These are phyloP conservation scores for Onychomys leucogaster DNA, from an alignment of 2,797 vertebrate genomes.

Conservation along the genomic window DNA sequence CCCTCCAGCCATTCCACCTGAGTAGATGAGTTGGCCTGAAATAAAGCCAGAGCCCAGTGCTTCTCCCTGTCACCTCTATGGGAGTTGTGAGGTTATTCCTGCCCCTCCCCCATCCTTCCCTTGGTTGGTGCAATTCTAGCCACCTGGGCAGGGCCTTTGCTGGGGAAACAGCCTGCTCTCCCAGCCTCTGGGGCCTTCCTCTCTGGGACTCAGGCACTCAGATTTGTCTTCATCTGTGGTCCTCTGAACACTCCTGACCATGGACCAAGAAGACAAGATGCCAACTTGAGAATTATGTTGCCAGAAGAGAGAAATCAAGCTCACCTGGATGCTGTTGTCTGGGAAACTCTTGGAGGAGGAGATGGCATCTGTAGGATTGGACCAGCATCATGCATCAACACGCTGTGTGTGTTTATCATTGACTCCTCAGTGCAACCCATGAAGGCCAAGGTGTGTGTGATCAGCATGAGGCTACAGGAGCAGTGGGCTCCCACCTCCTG, in stretches of 20 bases:
- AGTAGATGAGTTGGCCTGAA: neutral
- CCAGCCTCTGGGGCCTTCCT: neutral
- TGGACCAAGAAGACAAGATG: neutral
- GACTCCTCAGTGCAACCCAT: neutral
- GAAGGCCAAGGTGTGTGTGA: neutral
- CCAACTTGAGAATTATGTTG: neutral
- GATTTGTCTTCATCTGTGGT: neutral
- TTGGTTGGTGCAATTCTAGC: neutral
- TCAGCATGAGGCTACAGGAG: neutral
- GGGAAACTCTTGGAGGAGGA: neutral
- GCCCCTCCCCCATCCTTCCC: neutral
- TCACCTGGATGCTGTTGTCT: neutral
- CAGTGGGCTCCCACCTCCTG: neutral
- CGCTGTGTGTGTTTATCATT: neutral
- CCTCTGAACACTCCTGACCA: neutral
- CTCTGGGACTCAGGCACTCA: neutral
- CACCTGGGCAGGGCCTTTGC: neutral
- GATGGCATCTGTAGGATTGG: accelerated
- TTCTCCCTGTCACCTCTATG: neutral
- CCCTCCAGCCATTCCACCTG: neutral
- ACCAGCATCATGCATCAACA: accelerated
- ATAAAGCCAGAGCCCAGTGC: neutral
- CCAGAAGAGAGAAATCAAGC: neutral
- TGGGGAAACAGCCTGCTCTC: neutral
- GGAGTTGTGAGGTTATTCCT: neutral